Base-by-base conservation (phyloP, 1,140 invertebrate genomes). In the Ylistrum balloti region DNA sequence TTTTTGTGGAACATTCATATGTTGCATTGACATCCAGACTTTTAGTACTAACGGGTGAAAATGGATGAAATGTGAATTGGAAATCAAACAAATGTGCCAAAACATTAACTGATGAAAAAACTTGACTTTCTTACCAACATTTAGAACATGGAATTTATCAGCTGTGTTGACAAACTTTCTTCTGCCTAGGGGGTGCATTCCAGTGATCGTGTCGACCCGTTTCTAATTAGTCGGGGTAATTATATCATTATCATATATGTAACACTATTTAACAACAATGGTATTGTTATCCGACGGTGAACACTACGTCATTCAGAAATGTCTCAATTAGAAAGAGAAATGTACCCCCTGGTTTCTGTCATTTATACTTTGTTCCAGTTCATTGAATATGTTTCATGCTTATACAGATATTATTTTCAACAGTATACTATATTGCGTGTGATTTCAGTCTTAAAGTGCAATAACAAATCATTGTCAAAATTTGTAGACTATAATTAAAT, bases 231-330 rank as follows among this genome's bases (percentile, higher is more conserved):
- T n/a, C 22, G n/a, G n/a, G 22, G 56, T 74, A 74, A 74, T 74
- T 74, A 74, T n/a, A 7, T 17, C 17, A 74, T 74, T 74, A 28
- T 28, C 22, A 17, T 74, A n/a, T 48, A 17, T 48, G 22, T 2
- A 48, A 17, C 45, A 17, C 20, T 5, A 17, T 1, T 28, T 28
- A 74, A 74, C 56, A 74, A 74, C 56, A 74, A 74, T 74, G n/a
- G 17, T 17, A 74, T 74, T 74, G 56, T 74, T 74, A 22, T 74
- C 56, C 28, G 1, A 74, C n/a, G 17, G 17, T 74, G 28, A 28
- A 74, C 56, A 74, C 9, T 74, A 74, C 56, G 56, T 74, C 56
- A 74, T 74, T 28, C 56, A 74, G 41, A 74, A 74, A 74, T 74
- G 22, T 74, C 7, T 74, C 22, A 74, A 7, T 74, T 74, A 74